Evolutionary conservation across 2,797 vertebrate genomes (phyloP).

Genomic region (Platalea minor): DNA sequence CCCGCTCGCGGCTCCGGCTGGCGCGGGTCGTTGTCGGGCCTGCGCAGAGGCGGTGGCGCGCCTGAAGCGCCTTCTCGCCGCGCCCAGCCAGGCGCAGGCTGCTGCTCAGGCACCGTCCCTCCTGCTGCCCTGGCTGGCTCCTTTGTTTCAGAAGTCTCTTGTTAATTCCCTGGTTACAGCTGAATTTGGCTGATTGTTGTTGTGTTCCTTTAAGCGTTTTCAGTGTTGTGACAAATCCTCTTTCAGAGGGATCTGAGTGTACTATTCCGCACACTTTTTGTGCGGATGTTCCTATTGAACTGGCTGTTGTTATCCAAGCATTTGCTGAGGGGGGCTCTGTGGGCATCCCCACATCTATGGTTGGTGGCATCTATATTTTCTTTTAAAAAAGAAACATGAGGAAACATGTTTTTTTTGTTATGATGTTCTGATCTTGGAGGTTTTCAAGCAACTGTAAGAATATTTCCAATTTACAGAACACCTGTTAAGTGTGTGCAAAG

Average conservation of each 20-base stretch:
- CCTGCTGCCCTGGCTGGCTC: background rate
- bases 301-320: background rate
- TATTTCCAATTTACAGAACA: background rate
- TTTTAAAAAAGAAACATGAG: too few species aligned
- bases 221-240: background rate
- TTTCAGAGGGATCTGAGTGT: background rate
- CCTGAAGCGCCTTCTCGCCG: fast-evolving
- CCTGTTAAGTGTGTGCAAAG: background rate
- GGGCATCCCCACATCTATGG: background rate
- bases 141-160: background rate
- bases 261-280: fast-evolving
- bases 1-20: background rate
- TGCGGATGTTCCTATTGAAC: background rate
- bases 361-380: background rate
- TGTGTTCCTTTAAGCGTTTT: background rate
- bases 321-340: background rate
- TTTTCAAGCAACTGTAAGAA: background rate
- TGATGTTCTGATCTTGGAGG: background rate
- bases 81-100: background rate
- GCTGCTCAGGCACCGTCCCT: background rate
- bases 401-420: background rate
- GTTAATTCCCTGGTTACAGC: background rate
- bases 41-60: fast-evolving
- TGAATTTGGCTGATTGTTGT: background rate
- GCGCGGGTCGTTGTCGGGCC: fast-evolving